Evolutionary conservation across 2,113 vertebrate species (phyloP), one percentile per base, ranked within the genome.

Genomic region (Mystacornis crossleyi): DNA sequence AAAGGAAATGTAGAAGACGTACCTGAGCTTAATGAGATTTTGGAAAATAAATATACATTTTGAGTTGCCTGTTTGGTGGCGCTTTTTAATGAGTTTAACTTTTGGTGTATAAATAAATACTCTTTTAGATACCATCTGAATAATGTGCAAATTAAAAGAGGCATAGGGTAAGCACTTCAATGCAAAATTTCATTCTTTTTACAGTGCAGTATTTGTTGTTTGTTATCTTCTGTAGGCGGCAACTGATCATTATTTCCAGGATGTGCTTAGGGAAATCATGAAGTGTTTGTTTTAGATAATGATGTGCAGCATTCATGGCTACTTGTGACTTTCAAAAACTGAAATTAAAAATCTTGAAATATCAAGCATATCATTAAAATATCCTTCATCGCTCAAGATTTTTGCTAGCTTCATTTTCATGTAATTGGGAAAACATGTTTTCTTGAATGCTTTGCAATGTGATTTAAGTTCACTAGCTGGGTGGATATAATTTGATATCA

Each of bases 211-310:
- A 91, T 96, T 95, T 96, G 75, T 87, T 97, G 89, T 86, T 94
- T 96, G 78, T 93, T 97, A 95, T 95, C 95, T 93, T 93, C 85
- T 79, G 73, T 79, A 82, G 90, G 95, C 50, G 87, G 91, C 70
- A 96, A 96, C 83, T 93, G 90, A 94, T 96, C 67, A 93, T 97
- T 95, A 94, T 95, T 97, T 96, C 90, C 75, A 96, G 84, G 75
- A 95, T 94, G 94, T 78, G 88, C 83, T 90, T 81, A 67, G 86
- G 90, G 90, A 96, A 97, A 94, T 95, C 85, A 89, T 90, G 83
- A 82, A 95, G 80, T 95, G 71, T 95, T 96, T 96, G 74, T 94
- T 97, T 97, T 94, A 96, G 86, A 94, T 96, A 94, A 96, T 95
- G 90, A 95, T 94, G 93, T 84, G 69, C 79, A 88, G 74, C 72